These are phyloP conservation scores for Pterocles burchelli DNA, from an alignment of 2,113 vertebrate genomes.

Conservation along the genomic window DNA sequence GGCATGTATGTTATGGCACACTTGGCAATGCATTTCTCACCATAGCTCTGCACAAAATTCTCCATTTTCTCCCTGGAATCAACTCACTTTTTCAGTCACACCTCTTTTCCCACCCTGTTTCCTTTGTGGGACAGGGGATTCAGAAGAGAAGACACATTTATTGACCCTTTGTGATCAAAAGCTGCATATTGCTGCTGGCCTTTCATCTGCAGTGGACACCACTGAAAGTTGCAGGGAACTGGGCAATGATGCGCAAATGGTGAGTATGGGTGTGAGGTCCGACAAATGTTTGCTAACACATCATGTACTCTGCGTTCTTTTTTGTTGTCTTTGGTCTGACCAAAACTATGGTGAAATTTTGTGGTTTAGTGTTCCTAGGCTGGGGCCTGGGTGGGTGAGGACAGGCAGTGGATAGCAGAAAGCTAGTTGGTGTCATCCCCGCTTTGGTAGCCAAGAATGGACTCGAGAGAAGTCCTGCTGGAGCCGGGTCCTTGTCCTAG, in stretches of 20 bases:
- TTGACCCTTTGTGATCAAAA: background rate
- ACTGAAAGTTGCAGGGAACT: background rate
- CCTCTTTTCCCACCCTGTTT: background rate
- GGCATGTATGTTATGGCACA: accelerated
- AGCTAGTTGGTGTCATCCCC: background rate
- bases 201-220: background rate
- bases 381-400: background rate
- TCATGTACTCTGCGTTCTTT: background rate
- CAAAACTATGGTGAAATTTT: background rate
- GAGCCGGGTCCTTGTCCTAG: background rate
- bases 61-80: background rate
- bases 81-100: background rate
- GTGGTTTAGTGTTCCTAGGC: background rate
- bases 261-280: background rate
- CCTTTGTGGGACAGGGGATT: background rate
- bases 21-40: background rate
- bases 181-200: background rate
- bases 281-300: accelerated
- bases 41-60: background rate
- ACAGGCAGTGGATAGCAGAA: accelerated
- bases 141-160: background rate
- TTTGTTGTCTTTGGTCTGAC: background rate
- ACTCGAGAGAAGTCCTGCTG: background rate
- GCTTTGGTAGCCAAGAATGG: background rate
- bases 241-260: accelerated